phyloP scores from a whole-genome alignment of 2,888 invertebrate species.

The Lissonota sp. region DNA sequence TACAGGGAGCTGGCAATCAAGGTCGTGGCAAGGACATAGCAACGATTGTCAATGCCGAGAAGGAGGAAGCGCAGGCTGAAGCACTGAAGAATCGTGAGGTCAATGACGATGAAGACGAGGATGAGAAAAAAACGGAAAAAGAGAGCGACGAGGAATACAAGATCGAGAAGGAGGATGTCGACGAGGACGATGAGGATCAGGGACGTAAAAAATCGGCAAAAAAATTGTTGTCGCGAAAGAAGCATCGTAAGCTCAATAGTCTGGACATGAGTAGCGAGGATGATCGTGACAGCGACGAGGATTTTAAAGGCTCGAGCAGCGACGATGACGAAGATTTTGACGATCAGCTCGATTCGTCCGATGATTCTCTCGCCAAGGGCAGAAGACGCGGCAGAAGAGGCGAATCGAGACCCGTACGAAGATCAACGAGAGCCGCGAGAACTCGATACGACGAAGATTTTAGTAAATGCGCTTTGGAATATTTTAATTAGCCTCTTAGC shows the following conservation, averaged over 20 bases:
- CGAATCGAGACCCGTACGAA: constrained; percentile 84
- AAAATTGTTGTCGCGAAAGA: constrained; percentile 83
- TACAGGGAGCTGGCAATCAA: constrained; percentile 91
- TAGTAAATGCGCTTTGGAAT: constrained; percentile 83
- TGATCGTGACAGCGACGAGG: constrained; percentile 94
- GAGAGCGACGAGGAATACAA: constrained; percentile 82
- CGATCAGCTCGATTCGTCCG: constrained; percentile 85
- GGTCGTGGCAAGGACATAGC: constrained; percentile 96
- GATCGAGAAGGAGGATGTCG: constrained; percentile 78
- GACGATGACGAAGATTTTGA: constrained; percentile 86
- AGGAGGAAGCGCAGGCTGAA: constrained; percentile 86
- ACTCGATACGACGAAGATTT: constrained; percentile 86
- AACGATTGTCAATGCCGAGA: constrained; percentile 92
- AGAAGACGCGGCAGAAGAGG: constrained; percentile 84
- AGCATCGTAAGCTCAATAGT: constrained; percentile 91
- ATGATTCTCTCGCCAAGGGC: constrained; percentile 85
- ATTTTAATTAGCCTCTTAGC: too few species aligned
- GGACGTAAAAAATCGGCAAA: constrained; percentile 73
- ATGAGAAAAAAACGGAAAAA: constrained; percentile 76
- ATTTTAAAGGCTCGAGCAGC: constrained; percentile 93
- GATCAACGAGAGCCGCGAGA: constrained; percentile 85
- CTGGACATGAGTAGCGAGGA: constrained; percentile 93
- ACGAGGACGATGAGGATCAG: constrained; percentile 76
- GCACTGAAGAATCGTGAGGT: constrained; percentile 79
- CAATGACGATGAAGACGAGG: constrained; percentile 83